Conservation (phyloP, 2,113 vertebrate genomes). For the Pelecanoides urinatrix region DNA sequence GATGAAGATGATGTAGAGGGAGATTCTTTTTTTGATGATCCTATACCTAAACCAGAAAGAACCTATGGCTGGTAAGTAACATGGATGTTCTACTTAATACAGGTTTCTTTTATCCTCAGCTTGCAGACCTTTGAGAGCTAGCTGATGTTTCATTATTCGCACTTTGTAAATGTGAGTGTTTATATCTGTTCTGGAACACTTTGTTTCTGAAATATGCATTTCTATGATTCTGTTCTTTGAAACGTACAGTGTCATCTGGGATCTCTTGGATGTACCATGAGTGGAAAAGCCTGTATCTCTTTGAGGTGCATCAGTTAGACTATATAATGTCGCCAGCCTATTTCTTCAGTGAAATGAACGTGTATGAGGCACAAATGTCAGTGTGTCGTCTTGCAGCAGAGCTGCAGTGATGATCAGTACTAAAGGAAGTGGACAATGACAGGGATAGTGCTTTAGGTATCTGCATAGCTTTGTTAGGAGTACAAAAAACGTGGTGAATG, state of each 20-base stretch:
- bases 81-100: not conserved
- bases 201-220: not conserved
- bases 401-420: not conserved
- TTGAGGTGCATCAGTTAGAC: not conserved
- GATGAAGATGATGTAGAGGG: slow-evolving; percentile 79
- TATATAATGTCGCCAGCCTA: not conserved
- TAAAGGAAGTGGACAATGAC: not conserved
- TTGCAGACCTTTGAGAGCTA: not conserved
- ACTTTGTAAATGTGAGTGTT: not conserved
- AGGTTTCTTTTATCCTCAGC: not conserved
- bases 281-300: not conserved
- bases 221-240: not conserved
- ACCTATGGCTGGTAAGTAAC: slow-evolving; percentile 82
- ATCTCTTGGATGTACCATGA: not conserved
- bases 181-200: not conserved
- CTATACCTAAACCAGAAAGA: slow-evolving; percentile 86
- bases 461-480: not conserved
- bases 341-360: not conserved
- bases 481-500: not conserved
- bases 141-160: not conserved
- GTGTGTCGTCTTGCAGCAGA: not conserved
- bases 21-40: slow-evolving; percentile 96
- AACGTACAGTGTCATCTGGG: not conserved
- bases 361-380: not conserved
- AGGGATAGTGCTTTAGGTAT: not conserved